Base-by-base conservation (phyloP, 2,113 vertebrate genomes). In the Varanus salvator region DNA sequence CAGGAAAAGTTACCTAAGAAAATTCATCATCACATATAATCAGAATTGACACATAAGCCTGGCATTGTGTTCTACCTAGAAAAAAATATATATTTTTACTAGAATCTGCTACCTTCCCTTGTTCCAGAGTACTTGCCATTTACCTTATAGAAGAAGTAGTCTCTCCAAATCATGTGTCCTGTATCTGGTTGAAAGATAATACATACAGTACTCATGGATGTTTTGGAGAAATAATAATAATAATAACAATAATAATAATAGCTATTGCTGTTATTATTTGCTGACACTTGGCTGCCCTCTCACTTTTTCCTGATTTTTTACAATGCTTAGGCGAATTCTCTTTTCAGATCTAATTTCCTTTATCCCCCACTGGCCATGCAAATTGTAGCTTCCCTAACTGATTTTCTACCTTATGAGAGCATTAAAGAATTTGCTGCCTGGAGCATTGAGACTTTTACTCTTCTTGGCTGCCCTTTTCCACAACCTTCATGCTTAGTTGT, bases 401-500 rank as follows among this genome's bases (percentile, higher is more conserved):
- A 76, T 86, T 85, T 93, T 64, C 23, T 87, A 9, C 60, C 25
- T 76, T 90, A 44, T 87, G 25, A 87, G 38, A 89, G 6, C 6
- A 82, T 83, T 88, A 92, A 87, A 57, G 14, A 85, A 84, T 11
- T 68, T 76, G 17, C 72, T 93, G 92, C 69, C 87, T 90, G 12
- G 12, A 80, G 64, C 44, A 91, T 87, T 91, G 76, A 27, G 57
- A 64, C 31, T 94, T 95, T 90, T 68, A 21, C 0, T 93, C 34
- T 9, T 38, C 48, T 0, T 14, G 8, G 66, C 80, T 94, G 69
- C 31, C 34, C 34, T 95, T 96, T 95, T 76, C 82, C 8, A 80
- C 2, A 91, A 25, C 44, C 29, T 92, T 95, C 69, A 87, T 85
- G 54, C 50, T 91, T 90, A 93, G 50, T 78, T 93, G 21, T 86